These are phyloP conservation scores for Clarias laeviceps DNA, from an alignment of 2,797 vertebrate genomes.

Conservation along the genomic window DNA sequence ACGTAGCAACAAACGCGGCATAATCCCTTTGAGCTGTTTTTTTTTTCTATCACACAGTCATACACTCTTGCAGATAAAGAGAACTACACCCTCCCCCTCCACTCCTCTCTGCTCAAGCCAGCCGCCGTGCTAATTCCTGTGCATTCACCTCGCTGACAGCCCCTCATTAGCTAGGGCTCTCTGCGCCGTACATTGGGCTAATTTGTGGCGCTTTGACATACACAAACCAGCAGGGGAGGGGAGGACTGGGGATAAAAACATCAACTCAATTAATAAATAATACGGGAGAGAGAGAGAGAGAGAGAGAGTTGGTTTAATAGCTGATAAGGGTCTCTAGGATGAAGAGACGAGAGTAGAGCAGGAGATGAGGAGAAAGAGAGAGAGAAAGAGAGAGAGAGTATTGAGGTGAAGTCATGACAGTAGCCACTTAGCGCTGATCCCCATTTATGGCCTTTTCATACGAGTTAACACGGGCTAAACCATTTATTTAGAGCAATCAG, in stretches of 20 bases:
- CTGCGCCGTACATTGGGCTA: constrained; percentile 79
- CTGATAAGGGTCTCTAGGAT: constrained; percentile 50
- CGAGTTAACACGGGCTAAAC: constrained; percentile 53
- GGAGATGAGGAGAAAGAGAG: constrained; percentile 12
- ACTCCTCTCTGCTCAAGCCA: constrained; percentile 51
- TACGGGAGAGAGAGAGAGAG: constrained; percentile 32
- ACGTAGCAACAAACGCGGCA: constrained; percentile 24
- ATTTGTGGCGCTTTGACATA: constrained; percentile 80
- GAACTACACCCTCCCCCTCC: constrained; percentile 37
- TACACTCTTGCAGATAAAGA: constrained; percentile 45
- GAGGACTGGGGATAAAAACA: constrained; percentile 57
- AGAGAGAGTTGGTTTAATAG: constrained; percentile 42
- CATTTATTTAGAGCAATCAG: constrained; percentile 50
- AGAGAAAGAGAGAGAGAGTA: constrained; percentile 35
- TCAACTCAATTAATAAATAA: constrained; percentile 65
- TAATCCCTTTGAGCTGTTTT: constrained; percentile 40
- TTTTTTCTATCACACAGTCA: constrained; percentile 20
- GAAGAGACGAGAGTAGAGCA: constrained; percentile 24
- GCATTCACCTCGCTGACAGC: constrained; percentile 77
- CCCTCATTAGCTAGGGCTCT: constrained; percentile 77
- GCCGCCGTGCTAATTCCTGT: constrained; percentile 75
- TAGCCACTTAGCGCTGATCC: constrained; percentile 53
- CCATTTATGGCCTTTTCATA: constrained; percentile 57
- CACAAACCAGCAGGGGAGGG: constrained; percentile 74
- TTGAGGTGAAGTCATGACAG: constrained; percentile 54